phyloP scores from a whole-genome alignment of 2,888 invertebrate genomes.

The Ernsta delagoae region DNA sequence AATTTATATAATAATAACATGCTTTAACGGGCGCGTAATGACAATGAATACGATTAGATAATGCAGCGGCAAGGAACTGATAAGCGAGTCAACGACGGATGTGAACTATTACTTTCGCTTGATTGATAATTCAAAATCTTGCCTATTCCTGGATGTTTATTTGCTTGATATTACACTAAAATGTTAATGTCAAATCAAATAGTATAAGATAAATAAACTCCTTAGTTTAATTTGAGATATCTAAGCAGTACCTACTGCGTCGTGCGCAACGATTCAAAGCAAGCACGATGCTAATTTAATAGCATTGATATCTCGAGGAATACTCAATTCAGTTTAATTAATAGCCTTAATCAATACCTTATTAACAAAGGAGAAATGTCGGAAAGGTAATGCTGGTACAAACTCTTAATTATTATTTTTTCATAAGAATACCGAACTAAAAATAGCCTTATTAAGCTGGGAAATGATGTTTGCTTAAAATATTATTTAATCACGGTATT shows the following conservation, averaged over 20 bases:
- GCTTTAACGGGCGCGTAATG: conserved; percentile 40
- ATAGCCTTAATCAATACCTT: neutral
- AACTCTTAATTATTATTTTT: neutral
- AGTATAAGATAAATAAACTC: neutral
- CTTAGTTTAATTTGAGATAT: neutral
- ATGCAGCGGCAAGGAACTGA: conserved; percentile 38
- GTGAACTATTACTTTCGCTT: conserved; percentile 8
- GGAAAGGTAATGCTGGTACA: neutral
- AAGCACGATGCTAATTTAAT: neutral
- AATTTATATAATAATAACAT: conserved; percentile 42
- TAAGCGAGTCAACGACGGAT: conserved; percentile 27
- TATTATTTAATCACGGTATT: too few relatives aligned
- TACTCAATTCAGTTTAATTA: neutral
- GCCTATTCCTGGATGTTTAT: neutral
- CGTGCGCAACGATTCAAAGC: neutral
- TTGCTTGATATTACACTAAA: neutral
- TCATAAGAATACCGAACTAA: too few relatives aligned
- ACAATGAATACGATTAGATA: conserved; percentile 42
- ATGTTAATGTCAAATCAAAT: neutral
- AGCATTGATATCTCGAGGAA: neutral
- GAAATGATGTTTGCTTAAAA: too few relatives aligned
- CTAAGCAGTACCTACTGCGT: neutral
- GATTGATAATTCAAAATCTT: conserved; percentile 20
- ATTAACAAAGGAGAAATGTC: neutral
- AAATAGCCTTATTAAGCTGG: too few relatives aligned